Evolutionary conservation across 92 coral and sea anemone species (phyloP), one percentile per base, ranked within the genome.

Genomic region (Bergia sp.): DNA sequence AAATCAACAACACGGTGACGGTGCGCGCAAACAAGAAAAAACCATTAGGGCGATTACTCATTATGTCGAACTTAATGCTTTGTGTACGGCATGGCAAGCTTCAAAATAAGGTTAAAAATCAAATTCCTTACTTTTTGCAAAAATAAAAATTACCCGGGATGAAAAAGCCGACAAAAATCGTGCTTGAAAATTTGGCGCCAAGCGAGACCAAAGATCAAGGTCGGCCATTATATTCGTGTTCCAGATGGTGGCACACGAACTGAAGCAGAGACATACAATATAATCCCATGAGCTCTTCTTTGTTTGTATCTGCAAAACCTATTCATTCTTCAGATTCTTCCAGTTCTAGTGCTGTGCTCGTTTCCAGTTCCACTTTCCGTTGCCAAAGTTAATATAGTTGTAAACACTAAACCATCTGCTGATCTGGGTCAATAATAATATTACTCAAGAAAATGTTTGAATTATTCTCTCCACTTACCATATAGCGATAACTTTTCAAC

Each of bases 381-480:
- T 37, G 10, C 3, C 76, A 7, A 45, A 9, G 76, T 16, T 65
- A 5, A 20, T 18, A 23, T 64, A 5, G 23, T 18, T 4, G 42
- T 29, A 36, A 40, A 7, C 37, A 71, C 1, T n/a, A 1, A 4
- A n/a, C 3, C 2, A 21, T 8, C 16, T 2, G 29, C 29, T 29
- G 29, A 37, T 72, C 76, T 20, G 76, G 40, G 29, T 72, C 39
- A 37, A 72, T 5, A 40, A 12, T 3, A 8, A 69, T 7, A 36
- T 5, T 71, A 21, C 36, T 20, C 36, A 23, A 67, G 10, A 23
- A 29, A 29, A 29, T 69, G 36, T 8, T 6, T 7, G 7, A 4
- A 36, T 71, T 37, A 39, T 72, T n/a, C 39, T 40, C 76, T 72
- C 42, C 76, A 72, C 76, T 72, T 72, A 72, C 76, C 76, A 72